These are phyloP conservation scores for Myotis findleyi DNA, from an alignment of 2,797 vertebrate species.

Conservation along the genomic window DNA sequence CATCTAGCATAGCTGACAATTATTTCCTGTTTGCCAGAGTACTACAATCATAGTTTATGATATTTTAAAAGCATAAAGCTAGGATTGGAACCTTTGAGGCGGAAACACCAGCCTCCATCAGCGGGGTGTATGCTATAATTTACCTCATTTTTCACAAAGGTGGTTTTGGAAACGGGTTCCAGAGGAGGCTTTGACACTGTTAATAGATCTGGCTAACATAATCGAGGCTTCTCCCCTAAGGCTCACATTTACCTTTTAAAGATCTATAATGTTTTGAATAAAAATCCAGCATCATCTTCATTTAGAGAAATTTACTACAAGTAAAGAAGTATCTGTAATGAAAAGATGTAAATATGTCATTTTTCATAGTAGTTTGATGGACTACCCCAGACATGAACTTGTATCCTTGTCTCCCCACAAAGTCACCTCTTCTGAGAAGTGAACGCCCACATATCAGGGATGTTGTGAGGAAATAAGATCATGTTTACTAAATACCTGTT, in stretches of 20 bases:
- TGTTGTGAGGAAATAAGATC: background rate
- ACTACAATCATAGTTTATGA: constrained; percentile 55
- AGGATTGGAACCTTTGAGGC: constrained; percentile 50
- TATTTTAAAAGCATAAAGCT: constrained; percentile 71
- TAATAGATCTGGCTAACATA: constrained; percentile 28
- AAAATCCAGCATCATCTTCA: background rate
- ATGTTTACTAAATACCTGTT: background rate
- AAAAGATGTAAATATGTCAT: background rate
- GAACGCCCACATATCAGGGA: background rate
- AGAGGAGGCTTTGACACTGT: constrained; percentile 1
- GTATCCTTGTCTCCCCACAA: background rate
- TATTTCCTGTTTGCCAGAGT: constrained; percentile 63
- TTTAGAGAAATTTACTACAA: background rate
- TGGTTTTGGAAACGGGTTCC: background rate
- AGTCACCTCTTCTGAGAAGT: background rate
- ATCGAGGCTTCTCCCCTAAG: background rate
- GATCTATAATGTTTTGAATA: background rate
- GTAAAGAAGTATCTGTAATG: background rate
- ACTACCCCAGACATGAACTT: background rate
- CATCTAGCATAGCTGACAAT: constrained; percentile 53
- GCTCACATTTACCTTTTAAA: background rate
- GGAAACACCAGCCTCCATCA: constrained; percentile 51
- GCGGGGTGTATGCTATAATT: background rate
- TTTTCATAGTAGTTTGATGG: background rate
- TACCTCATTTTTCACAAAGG: constrained; percentile 57